Conservation (phyloP, 2,113 vertebrate species). For the Pseudonaja textilis region DNA sequence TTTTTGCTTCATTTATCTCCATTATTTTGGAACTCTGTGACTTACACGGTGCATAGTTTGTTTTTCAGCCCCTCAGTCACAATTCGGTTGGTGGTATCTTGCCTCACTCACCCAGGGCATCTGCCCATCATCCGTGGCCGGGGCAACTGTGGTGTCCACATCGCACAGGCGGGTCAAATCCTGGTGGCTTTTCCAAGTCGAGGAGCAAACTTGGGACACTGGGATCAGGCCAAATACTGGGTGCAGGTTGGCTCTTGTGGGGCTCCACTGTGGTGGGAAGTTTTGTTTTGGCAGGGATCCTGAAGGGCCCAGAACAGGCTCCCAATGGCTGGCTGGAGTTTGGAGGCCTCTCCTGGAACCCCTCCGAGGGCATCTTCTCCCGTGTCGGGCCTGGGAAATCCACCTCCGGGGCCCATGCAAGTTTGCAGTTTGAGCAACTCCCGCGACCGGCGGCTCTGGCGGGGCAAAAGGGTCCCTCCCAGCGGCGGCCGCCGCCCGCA, state of each 20-base stretch:
- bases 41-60: background rate
- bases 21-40: background rate
- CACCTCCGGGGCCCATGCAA: accelerated
- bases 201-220: background rate
- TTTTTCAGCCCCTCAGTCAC: background rate
- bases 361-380: background rate
- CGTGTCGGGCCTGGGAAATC: background rate
- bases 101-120: too few relatives aligned
- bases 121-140: background rate
- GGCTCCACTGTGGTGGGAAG: too few relatives aligned
- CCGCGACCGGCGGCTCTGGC: background rate
- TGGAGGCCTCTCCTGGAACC: too few relatives aligned
- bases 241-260: background rate
- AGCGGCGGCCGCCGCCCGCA: background rate
- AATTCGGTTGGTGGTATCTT: background rate
- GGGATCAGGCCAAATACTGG: background rate
- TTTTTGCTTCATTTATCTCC: background rate
- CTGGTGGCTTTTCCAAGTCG: background rate
- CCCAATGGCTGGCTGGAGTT: too few relatives aligned
- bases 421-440: background rate
- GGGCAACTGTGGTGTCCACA: background rate
- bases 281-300: background rate
- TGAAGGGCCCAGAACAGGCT: too few relatives aligned
- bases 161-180: background rate
- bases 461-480: background rate